Conservation (phyloP, 2,797 vertebrate genomes). For the Acipenser oxyrinchus region DNA sequence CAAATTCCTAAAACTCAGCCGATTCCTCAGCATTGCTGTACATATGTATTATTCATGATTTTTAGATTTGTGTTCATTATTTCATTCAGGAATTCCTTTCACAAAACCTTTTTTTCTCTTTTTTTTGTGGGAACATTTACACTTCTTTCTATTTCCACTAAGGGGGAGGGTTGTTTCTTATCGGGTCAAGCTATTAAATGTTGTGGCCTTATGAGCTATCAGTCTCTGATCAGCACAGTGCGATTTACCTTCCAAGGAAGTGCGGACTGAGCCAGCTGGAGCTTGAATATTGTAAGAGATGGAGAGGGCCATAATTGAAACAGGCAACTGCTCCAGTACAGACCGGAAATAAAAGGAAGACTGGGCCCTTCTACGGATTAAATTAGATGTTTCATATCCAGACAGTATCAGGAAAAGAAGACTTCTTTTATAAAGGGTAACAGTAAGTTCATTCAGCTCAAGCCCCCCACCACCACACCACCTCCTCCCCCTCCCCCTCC, state of each 20-base stretch:
- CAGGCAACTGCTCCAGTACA: constrained; percentile 87
- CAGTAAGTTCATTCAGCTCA: constrained; percentile 92
- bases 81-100: constrained; percentile 10
- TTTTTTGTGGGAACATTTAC: constrained; percentile 33
- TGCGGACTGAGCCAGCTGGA: constrained; percentile 67
- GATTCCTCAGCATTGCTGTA: constrained; percentile 3
- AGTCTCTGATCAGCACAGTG: constrained; percentile 65
- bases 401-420: constrained; percentile 85
- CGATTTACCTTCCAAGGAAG: constrained; percentile 69
- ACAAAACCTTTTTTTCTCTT: constrained; percentile 33
- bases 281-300: constrained; percentile 64
- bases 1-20: constrained; percentile 10
- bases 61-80: constrained; percentile 1
- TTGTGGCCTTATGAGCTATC: constrained; percentile 61
- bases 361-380: constrained; percentile 89
- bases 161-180: constrained; percentile 37
- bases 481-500: constrained; percentile 34
- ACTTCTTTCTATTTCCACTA: constrained; percentile 1
- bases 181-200: constrained; percentile 61
- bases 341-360: constrained; percentile 98
- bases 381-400: constrained; percentile 89
- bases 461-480: constrained; percentile 36
- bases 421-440: constrained; percentile 78
- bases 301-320: constrained; percentile 92
- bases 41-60: constrained; percentile 14